phyloP scores from a whole-genome alignment of 2,888 invertebrate species.

The Hyles lineata region DNA sequence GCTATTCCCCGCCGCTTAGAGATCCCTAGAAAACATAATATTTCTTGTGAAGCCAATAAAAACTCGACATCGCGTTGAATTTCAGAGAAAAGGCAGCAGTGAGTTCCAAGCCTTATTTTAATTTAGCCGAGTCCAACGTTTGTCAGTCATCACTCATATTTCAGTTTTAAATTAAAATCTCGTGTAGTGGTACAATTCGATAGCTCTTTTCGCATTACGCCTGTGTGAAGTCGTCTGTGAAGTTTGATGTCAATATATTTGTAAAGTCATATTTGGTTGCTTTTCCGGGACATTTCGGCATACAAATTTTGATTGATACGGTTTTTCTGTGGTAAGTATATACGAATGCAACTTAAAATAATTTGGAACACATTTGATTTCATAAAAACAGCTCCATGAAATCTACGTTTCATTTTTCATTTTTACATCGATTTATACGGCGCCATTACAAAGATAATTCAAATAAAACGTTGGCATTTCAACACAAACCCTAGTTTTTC shows the following conservation, averaged over 20 bases:
- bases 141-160: conserved; percentile 47
- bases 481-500: neutral
- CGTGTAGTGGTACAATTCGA: conserved; percentile 7
- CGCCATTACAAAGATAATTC: too few species aligned
- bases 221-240: neutral
- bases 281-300: neutral
- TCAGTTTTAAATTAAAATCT: conserved; percentile 53
- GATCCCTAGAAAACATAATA: conserved; percentile 18
- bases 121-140: conserved; percentile 49
- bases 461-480: neutral
- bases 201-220: neutral
- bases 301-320: neutral
- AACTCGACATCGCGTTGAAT: conserved; percentile 46
- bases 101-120: conserved; percentile 47
- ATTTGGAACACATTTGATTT: too few species aligned
- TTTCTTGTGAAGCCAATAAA: conserved; percentile 37
- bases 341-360: too few species aligned
- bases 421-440: too few species aligned
- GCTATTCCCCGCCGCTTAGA: too few species aligned
- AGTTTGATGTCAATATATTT: neutral
- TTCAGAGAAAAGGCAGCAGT: conserved; percentile 37
- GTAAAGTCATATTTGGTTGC: neutral
- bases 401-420: too few species aligned
- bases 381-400: too few species aligned
- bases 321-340: too few species aligned